These are phyloP conservation scores for Zaprionus ornatus DNA, from an alignment of 1,140 invertebrate genomes.

Conservation along the genomic window DNA sequence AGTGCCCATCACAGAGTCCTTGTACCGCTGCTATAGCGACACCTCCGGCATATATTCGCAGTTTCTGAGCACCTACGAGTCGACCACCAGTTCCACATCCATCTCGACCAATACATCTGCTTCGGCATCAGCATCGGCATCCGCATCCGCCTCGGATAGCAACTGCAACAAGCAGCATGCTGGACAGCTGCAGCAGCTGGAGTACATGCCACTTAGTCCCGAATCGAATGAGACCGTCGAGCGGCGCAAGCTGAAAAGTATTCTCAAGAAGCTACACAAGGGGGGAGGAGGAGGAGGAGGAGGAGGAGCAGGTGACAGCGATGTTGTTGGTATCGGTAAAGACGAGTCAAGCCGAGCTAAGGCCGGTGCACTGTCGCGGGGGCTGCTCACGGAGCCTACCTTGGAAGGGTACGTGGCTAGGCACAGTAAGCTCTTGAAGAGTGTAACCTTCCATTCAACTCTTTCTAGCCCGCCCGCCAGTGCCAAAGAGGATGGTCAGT, in stretches of 20 bases:
- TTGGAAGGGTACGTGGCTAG: conserved; percentile 93
- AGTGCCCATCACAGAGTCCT: conserved; percentile 85
- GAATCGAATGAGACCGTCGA: conserved; percentile 93
- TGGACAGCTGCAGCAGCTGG: conserved; percentile 35
- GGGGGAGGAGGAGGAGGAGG: conserved; percentile 38
- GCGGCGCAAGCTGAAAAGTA: conserved; percentile 91
- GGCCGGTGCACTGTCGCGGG: conserved; percentile 33
- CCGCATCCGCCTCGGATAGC: conserved; percentile 53
- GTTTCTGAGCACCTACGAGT: conserved; percentile 73
- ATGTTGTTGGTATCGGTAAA: conserved; percentile 80
- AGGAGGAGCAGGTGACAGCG: conserved; percentile 66
- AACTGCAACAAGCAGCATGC: conserved; percentile 58
- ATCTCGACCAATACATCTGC: conserved; percentile 61
- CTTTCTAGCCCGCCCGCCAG: conserved; percentile 90
- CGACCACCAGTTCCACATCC: conserved; percentile 70
- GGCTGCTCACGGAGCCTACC: conserved; percentile 86
- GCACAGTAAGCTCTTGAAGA: conserved; percentile 94
- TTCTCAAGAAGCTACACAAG: conserved; percentile 89
- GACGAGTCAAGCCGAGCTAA: conserved; percentile 84
- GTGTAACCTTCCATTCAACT: conserved; percentile 94
- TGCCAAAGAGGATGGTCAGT: conserved; percentile 75
- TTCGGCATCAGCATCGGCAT: conserved; percentile 41
- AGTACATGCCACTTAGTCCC: conserved; percentile 85
- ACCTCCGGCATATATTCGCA: conserved; percentile 80
- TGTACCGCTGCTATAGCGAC: conserved; percentile 88